Evolutionary conservation across 1,140 invertebrate species (phyloP).

Genomic region (Agraylea sexmaculata): DNA sequence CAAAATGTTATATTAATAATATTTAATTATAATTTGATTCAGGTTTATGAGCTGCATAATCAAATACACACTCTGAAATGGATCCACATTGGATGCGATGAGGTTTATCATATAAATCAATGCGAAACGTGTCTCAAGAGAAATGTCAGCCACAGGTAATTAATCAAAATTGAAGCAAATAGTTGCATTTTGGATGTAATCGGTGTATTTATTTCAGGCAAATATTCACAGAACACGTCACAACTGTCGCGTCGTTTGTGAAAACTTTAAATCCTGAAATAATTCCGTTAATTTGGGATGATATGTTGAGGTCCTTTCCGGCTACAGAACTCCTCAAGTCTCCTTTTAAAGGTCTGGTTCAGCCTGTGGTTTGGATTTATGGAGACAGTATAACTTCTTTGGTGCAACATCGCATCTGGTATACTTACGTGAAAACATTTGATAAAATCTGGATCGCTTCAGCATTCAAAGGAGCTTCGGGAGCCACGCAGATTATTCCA

Average conservation of each 20-base stretch:
- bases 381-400: conserved; percentile 45
- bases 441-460: conserved; percentile 75
- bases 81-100: conserved; percentile 71
- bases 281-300: conserved; percentile 85
- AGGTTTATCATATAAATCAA: conserved; percentile 73
- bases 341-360: conserved; percentile 61
- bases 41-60: conserved; percentile 31
- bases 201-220: conserved; percentile 30
- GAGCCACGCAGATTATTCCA: conserved; percentile 60
- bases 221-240: conserved; percentile 62
- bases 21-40: conserved; percentile 19
- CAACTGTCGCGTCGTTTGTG: conserved; percentile 48
- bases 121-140: conserved; percentile 40
- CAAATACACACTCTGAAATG: conserved; percentile 44
- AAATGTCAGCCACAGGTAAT: conserved; percentile 22
- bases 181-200: conserved; percentile 24
- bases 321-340: conserved; percentile 49
- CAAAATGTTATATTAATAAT: conserved; percentile 2
- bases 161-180: conserved; percentile 44
- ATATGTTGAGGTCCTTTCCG: conserved; percentile 77
- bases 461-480: conserved; percentile 84
- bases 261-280: conserved; percentile 50
- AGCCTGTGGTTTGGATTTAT: conserved; percentile 83
- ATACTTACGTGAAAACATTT: conserved; percentile 14
- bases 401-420: conserved; percentile 13